These are phyloP conservation scores for Hydrolagus affinis DNA, from an alignment of 2,113 vertebrate genomes.

Conservation along the genomic window DNA sequence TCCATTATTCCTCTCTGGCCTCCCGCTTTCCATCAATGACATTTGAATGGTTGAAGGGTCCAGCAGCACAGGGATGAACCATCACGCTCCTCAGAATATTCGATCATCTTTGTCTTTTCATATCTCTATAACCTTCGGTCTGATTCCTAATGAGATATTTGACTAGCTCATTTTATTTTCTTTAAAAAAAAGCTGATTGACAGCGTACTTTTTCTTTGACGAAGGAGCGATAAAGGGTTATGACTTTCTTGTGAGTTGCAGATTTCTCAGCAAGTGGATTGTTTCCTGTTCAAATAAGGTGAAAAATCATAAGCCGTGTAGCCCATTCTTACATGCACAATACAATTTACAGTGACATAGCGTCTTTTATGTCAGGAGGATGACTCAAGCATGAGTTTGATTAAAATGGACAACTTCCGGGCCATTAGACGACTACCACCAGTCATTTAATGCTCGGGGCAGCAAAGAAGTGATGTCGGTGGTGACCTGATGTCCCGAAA, in stretches of 20 bases:
- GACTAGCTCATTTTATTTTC: neutral
- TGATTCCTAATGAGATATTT: neutral
- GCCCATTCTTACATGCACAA: neutral
- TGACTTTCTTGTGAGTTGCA: neutral
- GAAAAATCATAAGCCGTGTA: neutral
- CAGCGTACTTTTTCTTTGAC: too few species aligned
- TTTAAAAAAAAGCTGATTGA: neutral
- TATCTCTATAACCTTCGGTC: neutral
- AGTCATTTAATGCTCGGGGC: too few species aligned
- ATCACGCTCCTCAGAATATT: neutral
- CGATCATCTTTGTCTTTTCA: neutral
- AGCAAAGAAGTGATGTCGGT: too few species aligned
- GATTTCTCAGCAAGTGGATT: neutral
- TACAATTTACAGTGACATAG: neutral
- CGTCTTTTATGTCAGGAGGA: too few species aligned
- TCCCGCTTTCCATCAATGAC: neutral
- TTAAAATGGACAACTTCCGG: too few species aligned
- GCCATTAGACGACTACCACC: too few species aligned
- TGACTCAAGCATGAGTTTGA: too few species aligned
- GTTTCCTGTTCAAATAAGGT: neutral
- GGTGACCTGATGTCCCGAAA: too few species aligned
- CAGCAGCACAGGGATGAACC: too few species aligned
- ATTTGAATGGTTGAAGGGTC: neutral
- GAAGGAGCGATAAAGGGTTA: neutral
- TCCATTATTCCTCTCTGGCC: neutral